A percentile compares a stretch with the other conserved stretches of the same genome.
Evolutionary conservation across 2,888 invertebrate species (phyloP).

Genomic region (Odontomyia ornata): DNA sequence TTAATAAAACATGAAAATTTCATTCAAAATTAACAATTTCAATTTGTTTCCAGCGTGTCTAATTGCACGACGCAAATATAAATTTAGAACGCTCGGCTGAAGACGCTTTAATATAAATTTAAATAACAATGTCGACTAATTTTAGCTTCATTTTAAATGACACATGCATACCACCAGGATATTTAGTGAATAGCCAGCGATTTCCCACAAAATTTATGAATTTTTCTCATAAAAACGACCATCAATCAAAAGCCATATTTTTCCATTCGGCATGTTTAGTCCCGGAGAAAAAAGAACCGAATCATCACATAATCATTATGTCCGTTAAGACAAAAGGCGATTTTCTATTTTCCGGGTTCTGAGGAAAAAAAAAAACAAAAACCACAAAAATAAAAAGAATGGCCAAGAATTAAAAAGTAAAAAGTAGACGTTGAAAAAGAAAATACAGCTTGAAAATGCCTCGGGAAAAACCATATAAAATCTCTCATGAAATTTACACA

Average conservation of each 20-base stretch:
- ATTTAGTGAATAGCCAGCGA: neutral
- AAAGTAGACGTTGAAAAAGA: neutral
- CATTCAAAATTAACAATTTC: neutral
- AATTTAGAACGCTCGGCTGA: neutral
- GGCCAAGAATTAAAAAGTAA: conserved; percentile 11
- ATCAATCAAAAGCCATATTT: conserved; percentile 28
- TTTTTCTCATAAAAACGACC: conserved; percentile 9
- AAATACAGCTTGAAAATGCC: conserved; percentile 29
- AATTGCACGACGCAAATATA: neutral
- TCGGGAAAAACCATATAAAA: conserved; percentile 32
- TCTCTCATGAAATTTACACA: conserved; percentile 37
- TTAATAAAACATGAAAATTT: neutral
- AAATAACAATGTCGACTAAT: conserved; percentile 1
- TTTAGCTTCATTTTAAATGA: neutral
- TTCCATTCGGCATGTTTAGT: neutral
- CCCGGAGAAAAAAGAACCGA: conserved; percentile 9
- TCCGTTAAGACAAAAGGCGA: conserved; percentile 27
- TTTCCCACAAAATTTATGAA: conserved; percentile 14
- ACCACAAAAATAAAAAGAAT: neutral
- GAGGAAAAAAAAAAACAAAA: too few relatives aligned
- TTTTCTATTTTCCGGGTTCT: conserved; percentile 4
- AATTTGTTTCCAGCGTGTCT: neutral
- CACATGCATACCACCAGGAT: neutral
- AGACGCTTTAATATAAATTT: conserved; percentile 9
- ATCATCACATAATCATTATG: neutral